phyloP scores from a whole-genome alignment of 1,140 invertebrate species.

The Oryctes rhinoceros region DNA sequence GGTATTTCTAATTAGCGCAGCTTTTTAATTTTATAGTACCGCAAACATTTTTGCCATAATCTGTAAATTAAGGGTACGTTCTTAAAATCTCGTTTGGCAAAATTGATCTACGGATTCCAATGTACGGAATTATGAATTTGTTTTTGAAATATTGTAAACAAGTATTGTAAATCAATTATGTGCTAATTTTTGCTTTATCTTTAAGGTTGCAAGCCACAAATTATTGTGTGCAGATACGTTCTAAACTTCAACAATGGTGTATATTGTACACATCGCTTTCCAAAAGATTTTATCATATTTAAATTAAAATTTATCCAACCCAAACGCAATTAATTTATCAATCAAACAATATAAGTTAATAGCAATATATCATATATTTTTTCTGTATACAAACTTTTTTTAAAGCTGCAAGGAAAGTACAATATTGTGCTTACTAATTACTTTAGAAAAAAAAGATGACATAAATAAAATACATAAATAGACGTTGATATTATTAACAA shows the following conservation, averaged over 20 bases:
- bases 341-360: not conserved
- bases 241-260: too few relatives aligned
- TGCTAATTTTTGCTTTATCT: conserved; percentile 56
- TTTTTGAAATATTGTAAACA: too few relatives aligned
- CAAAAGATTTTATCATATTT: too few relatives aligned
- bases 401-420: conserved; percentile 36
- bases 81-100: not conserved
- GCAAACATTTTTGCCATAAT: not conserved
- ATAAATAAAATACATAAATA: conserved; percentile 31
- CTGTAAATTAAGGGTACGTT: not conserved
- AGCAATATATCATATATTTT: conserved; percentile 36
- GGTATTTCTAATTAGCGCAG: not conserved
- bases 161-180: too few relatives aligned
- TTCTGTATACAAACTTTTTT: conserved; percentile 33
- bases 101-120: not conserved
- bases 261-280: too few relatives aligned
- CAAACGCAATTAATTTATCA: not conserved
- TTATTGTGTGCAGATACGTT: too few relatives aligned
- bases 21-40: not conserved
- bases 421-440: conserved; percentile 24
- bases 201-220: too few relatives aligned
- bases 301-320: not conserved
- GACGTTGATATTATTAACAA: conserved; percentile 13
- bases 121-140: too few relatives aligned
- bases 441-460: conserved; percentile 12